Evolutionary conservation across 2,888 invertebrate genomes (phyloP), one percentile per base, ranked within the genome.

Genomic region (Micropterix aruncella): DNA sequence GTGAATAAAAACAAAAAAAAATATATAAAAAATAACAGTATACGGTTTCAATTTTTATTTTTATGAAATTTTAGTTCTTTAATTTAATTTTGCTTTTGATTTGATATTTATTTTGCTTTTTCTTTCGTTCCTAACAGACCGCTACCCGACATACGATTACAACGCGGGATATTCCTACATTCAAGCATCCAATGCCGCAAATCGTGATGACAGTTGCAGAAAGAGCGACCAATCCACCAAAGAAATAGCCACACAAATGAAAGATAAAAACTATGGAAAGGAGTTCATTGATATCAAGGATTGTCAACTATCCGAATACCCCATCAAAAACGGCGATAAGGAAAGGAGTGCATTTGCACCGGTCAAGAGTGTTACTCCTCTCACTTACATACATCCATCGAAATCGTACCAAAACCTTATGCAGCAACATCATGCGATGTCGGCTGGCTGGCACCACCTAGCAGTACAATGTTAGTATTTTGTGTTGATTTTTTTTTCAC

Each of bases 391-490:
- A 45, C 64, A 63, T 51, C 57, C 57, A 52, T 63, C 63, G 49
- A 63, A 66, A 55, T 66, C 64, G 61, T 56, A 62, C 63, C 12
- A 5, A 12, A 27, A 27, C 53, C 66, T 67, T 61, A 62, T 70
- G 58, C 60, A 65, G 56, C 65, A 65, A 57, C 64, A 65, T 58
- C 67, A 66, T 54, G 66, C 64, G 54, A 59, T 62, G 54, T 58
- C 65, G 57, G 62, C 63, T 51, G 63, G 73, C 65, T 77, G 77
- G 75, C 75, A 76, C 62, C 74, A 74, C 63, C 73, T 77, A 60
- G 67, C 75, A 56, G 77, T 77, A 57, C 77, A 77, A 61, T 77
- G 77, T 76, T 77, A 77, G 77, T 76, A 74, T 72, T 58, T 63
- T 49, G 49, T n/a, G n/a, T n/a, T n/a, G n/a, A n/a, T n/a, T n/a